Conservation (phyloP, 2,113 vertebrate species). For the Eclectus roratus region DNA sequence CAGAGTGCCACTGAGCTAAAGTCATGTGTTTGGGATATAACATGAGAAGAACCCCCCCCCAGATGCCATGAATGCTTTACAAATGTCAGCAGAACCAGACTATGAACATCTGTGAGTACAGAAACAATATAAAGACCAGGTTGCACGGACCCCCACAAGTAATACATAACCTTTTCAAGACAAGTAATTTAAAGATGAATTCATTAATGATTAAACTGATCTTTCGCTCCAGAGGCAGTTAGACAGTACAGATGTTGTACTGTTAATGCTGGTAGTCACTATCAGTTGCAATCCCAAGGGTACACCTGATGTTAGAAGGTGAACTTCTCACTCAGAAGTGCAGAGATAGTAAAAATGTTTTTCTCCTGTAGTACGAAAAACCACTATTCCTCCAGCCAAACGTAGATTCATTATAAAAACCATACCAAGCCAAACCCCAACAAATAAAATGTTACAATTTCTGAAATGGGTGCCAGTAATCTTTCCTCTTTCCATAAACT, state of each 20-base stretch:
- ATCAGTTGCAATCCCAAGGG: background rate
- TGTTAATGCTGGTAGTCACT: background rate
- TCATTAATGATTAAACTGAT: background rate
- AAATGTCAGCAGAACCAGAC: background rate
- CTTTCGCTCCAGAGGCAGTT: background rate
- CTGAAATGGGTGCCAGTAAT: background rate
- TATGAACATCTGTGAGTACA: fast-evolving
- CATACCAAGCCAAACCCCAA: background rate
- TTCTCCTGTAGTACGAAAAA: background rate
- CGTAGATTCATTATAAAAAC: background rate
- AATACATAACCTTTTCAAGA: background rate
- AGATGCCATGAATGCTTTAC: background rate
- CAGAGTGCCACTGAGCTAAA: background rate
- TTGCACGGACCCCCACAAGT: background rate
- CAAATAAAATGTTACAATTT: background rate
- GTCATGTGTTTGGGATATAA: background rate
- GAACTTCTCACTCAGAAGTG: background rate
- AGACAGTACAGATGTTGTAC: background rate
- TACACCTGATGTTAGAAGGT: background rate
- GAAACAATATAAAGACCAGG: background rate
- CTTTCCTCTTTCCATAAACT: background rate
- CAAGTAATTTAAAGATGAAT: background rate
- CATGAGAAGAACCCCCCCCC: background rate
- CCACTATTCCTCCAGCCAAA: background rate
- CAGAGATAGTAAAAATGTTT: background rate